These are phyloP conservation scores for Digitonthophagus gazella DNA, from an alignment of 2,888 invertebrate species.

Conservation along the genomic window DNA sequence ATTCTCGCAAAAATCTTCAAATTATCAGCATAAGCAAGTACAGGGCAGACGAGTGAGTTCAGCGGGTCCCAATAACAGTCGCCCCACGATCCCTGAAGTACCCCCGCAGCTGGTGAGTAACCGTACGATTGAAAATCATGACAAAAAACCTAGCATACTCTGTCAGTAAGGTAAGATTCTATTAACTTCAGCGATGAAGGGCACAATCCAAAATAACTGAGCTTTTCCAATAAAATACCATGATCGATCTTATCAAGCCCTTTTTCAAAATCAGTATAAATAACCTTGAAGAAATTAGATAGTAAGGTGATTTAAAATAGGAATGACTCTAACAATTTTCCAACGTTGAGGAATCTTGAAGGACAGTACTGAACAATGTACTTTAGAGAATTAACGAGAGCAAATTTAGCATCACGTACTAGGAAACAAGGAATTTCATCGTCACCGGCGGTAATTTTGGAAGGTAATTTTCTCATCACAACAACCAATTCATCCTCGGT, in stretches of 20 bases:
- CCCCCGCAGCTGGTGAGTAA: slow-evolving; percentile 20
- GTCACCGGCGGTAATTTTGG: not conserved
- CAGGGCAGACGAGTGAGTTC: not conserved
- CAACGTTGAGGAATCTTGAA: not conserved
- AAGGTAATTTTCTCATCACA: not conserved
- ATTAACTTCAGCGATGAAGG: not conserved
- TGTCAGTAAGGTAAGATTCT: slow-evolving; percentile 4
- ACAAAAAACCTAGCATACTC: slow-evolving; percentile 9
- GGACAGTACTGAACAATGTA: not conserved
- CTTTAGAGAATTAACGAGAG: not conserved
- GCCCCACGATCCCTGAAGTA: slow-evolving; percentile 28
- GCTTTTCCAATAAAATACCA: slow-evolving; percentile 15
- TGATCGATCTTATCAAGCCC: slow-evolving; percentile 33
- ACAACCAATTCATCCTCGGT: not conserved
- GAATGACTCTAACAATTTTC: not conserved
- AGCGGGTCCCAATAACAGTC: slow-evolving; percentile 9
- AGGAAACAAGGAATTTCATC: not conserved
- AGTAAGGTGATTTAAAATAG: slow-evolving; percentile 1
- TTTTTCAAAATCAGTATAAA: slow-evolving; percentile 36
- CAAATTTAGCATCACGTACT: not conserved
- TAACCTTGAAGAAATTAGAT: slow-evolving; percentile 17
- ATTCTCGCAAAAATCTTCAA: not conserved
- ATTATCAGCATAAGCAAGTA: not conserved
- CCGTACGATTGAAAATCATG: slow-evolving; percentile 1
- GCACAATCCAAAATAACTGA: not conserved